Evolutionary conservation across 2,113 vertebrate species (phyloP), one percentile per base, ranked within the genome.

Genomic region (Ceyx cyanopectus): DNA sequence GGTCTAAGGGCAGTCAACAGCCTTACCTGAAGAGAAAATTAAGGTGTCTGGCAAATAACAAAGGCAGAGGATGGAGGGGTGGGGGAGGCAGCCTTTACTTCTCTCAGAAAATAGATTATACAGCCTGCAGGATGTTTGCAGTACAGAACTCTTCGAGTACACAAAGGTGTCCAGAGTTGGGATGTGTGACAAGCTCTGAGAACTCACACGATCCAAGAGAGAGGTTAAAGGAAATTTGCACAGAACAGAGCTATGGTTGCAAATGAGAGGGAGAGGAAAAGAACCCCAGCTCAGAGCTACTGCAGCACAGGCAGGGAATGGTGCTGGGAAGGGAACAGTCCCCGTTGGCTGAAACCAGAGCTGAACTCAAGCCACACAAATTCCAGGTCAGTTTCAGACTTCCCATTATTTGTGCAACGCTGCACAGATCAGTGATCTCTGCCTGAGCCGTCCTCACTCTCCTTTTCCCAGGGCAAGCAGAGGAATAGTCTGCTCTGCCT

Each of bases 261-360:
- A 79, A 87, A 87, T 53, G 73, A 74, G 37, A 67, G 10, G 4
- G 51, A 91, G 24, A 79, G 29, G 29, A 89, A 95, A 95, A 80
- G 65, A 92, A 74, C 54, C 66, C 19, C 2, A 8, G 15, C 77
- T 72, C 86, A 34, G 68, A 94, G 77, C 57, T 76, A 70, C 41
- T 81, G 56, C 32, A 67, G 45, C 81, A 90, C 84, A 81, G 88
- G 58, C 12, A 8, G 57, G 68, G 74, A 85, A 65, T 6, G 58
- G 75, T 81, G 66, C 74, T 76, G 66, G 90, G 90, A 93, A 79
- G 20, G 53, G 66, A 70, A 73, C 51, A 40, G 84, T 90, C 74
- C 54, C 92, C 76, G 51, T 90, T 93, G 77, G 69, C 81, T 76
- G 83, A 90, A 94, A 93, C 77, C 56, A 79, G 86, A 94, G 90